A percentile compares a stretch with the other conserved stretches of the same genome.
Evolutionary conservation across 1,140 invertebrate species (phyloP).

Genomic region (Riptortus pedestris): DNA sequence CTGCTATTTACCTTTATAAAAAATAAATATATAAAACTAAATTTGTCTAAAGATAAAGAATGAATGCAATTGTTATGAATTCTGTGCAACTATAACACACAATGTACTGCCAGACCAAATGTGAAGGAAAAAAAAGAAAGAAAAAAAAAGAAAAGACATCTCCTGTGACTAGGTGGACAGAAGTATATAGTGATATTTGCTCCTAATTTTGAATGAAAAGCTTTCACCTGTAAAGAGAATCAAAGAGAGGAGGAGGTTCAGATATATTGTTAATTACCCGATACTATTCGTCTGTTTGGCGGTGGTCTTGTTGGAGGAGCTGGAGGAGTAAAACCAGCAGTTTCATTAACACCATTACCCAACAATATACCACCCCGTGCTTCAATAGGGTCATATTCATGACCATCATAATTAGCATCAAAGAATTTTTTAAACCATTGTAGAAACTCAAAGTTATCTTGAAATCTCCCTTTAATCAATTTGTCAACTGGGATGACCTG

Average conservation of each 20-base stretch:
- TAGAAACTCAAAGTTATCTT: constrained; percentile 98
- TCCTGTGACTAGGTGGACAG: too few relatives aligned
- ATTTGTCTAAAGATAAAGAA: too few relatives aligned
- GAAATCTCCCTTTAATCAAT: constrained; percentile 87
- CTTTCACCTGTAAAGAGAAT: too few relatives aligned
- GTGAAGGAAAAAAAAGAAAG: too few relatives aligned
- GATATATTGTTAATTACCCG: constrained; percentile 15
- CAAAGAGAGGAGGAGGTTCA: not conserved
- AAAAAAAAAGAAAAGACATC: too few relatives aligned
- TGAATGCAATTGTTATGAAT: too few relatives aligned
- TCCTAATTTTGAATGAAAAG: too few relatives aligned
- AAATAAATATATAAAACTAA: too few relatives aligned
- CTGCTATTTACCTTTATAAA: too few relatives aligned
- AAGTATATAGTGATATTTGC: too few relatives aligned
- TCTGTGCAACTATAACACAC: too few relatives aligned
- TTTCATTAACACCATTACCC: constrained; percentile 43
- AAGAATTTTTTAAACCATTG: constrained; percentile 99
- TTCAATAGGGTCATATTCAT: constrained; percentile 79
- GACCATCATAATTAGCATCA: constrained; percentile 91
- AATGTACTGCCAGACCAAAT: too few relatives aligned
- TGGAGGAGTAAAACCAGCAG: constrained; percentile 23
- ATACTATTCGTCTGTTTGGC: constrained; percentile 23
- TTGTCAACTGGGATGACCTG: constrained; percentile 63
- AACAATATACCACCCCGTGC: constrained; percentile 73
- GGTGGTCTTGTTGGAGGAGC: constrained; percentile 22